These are phyloP conservation scores for Aegotheles bennettii DNA, from an alignment of 2,113 vertebrate species.

Conservation along the genomic window DNA sequence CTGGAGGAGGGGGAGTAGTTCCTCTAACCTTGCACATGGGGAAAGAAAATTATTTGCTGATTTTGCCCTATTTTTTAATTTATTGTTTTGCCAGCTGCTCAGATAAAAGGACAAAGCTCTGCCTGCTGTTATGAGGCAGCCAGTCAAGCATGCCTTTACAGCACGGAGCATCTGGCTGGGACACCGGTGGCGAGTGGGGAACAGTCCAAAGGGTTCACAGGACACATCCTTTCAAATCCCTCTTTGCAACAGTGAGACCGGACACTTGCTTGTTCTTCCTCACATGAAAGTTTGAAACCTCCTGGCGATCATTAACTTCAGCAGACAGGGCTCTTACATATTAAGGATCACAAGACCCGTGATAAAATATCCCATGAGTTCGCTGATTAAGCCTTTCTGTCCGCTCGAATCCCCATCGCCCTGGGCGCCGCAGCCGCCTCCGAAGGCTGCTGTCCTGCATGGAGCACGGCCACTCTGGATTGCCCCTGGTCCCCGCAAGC, in stretches of 20 bases:
- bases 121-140: conserved; percentile 15
- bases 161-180: neutral
- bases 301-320: neutral
- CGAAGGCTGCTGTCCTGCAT: neutral
- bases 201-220: neutral
- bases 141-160: neutral
- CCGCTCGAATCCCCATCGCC: neutral
- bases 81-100: conserved; percentile 57
- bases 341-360: conserved; percentile 17
- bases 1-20: conserved; percentile 32
- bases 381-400: neutral
- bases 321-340: neutral
- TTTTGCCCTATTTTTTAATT: conserved; percentile 11
- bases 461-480: fast-evolving
- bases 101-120: conserved; percentile 37
- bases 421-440: fast-evolving
- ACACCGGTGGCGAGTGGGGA: fast-evolving
- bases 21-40: conserved; percentile 5
- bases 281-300: neutral
- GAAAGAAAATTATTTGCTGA: conserved; percentile 55
- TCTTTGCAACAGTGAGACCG: fast-evolving
- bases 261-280: neutral
- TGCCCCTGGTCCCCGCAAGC: fast-evolving
- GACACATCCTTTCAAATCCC: neutral
- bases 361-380: conserved; percentile 2